These are phyloP conservation scores for Chirona hameri DNA, from an alignment of 2,888 invertebrate species.

Conservation along the genomic window DNA sequence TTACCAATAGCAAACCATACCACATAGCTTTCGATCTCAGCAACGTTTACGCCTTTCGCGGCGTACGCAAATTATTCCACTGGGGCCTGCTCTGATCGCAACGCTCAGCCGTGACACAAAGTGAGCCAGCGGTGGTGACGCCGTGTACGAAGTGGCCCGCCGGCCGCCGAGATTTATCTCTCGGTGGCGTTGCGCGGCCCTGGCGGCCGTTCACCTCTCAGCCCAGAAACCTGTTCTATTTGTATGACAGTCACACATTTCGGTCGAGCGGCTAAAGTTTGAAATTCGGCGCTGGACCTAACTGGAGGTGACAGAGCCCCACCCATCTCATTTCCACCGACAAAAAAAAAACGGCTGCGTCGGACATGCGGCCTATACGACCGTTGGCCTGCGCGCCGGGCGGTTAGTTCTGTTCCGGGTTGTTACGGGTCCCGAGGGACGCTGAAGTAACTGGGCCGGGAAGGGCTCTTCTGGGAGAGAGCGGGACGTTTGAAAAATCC, in stretches of 20 bases:
- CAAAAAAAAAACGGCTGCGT: not conserved
- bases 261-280: not conserved
- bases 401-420: too few relatives aligned
- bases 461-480: too few relatives aligned
- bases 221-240: constrained; percentile 1
- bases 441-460: too few relatives aligned
- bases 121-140: not conserved
- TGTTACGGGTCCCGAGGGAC: too few relatives aligned
- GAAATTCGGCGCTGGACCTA: not conserved
- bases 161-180: constrained; percentile 1
- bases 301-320: not conserved
- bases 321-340: not conserved
- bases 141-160: not conserved
- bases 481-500: too few relatives aligned
- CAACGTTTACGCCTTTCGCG: too few relatives aligned
- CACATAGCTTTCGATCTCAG: too few relatives aligned
- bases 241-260: constrained; percentile 9
- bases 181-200: not conserved
- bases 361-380: too few relatives aligned
- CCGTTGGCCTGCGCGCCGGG: too few relatives aligned
- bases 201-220: not conserved
- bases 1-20: too few relatives aligned
- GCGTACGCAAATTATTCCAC: too few relatives aligned
- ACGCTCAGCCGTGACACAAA: not conserved
- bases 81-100: too few relatives aligned